Base-by-base conservation (phyloP, 1,140 invertebrate genomes). In the Drosophila willistoni region DNA sequence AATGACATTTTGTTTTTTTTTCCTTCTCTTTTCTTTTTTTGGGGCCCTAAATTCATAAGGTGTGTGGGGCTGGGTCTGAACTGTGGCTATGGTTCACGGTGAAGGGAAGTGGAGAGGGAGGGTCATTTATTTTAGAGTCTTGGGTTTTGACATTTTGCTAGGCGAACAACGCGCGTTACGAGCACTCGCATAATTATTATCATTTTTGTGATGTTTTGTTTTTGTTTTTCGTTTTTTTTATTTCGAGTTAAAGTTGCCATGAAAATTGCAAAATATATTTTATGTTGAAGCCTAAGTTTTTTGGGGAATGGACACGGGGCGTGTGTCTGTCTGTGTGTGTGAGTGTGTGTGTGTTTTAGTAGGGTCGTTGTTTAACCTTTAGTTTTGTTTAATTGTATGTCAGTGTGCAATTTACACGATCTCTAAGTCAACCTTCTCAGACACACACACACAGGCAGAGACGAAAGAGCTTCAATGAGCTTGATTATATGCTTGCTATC, bases 151-250 rank as follows among this genome's bases (percentile, higher is more conserved):
- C 44, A 47, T 47, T 47, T 47, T 17, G 14, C 44, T 47, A 9
- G 17, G 14, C 44, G 14, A 47, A 47, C 44, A 51, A 51, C 44
- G 17, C 44, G 44, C 17, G 44, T 51, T 51, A 22, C 17, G 44
- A 51, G 19, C 44, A 51, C 17, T 51, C 44, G 44, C 44, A 51
- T 51, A 51, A 51, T 51, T 51, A 51, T 51, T 51, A 51, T 51
- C 44, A 51, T 51, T 51, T 47, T 47, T 29, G 29, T 29, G 29
- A 29, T 29, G 29, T 29, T 17, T 47, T 47, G 14, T 19, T 47
- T 47, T 47, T 47, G 29, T 3, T 47, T 47, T 47, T 22, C 1
- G 19, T 22, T 22, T 22, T 22, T 22, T 22, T 44, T 14, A 0
- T 44, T 47, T 51, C 9, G 44, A 51, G 44, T 51, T 51, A 22